These are phyloP conservation scores for Drosophila colorata DNA, from an alignment of 2,888 invertebrate species.

Conservation along the genomic window DNA sequence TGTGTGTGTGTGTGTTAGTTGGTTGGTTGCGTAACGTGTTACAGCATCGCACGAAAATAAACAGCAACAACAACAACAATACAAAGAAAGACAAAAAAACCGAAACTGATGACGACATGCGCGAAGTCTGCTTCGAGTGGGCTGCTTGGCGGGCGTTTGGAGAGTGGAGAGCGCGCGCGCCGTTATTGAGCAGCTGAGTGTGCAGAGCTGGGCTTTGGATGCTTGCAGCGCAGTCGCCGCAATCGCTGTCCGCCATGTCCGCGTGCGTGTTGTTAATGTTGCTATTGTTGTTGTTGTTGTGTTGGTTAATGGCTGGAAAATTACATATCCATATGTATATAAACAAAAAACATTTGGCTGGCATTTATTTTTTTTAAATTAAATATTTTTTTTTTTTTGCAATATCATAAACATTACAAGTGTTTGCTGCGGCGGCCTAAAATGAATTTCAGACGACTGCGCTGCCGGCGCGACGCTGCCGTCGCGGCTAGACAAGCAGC, in stretches of 20 bases:
- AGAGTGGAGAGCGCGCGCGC: slow-evolving; percentile 1
- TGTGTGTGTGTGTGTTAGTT: slow-evolving; percentile 43
- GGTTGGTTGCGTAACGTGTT: slow-evolving; percentile 82
- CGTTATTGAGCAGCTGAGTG: slow-evolving; percentile 39
- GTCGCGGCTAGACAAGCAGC: slow-evolving; percentile 42
- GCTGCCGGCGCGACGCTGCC: slow-evolving; percentile 15
- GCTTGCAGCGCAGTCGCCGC: slow-evolving; percentile 28
- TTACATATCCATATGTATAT: slow-evolving; percentile 44
- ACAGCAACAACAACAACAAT: slow-evolving; percentile 44
- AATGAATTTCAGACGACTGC: slow-evolving; percentile 32
- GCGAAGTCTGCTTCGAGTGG: slow-evolving; percentile 49
- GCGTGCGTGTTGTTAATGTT: slow-evolving; percentile 49
- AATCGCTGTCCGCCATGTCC: slow-evolving; percentile 33
- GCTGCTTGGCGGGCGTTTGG: slow-evolving; percentile 8
- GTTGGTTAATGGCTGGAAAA: slow-evolving; percentile 75
- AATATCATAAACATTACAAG: slow-evolving; percentile 59
- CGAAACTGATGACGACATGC: slow-evolving; percentile 75
- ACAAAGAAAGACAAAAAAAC: slow-evolving; percentile 48
- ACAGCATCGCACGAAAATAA: slow-evolving; percentile 81
- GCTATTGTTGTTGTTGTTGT: slow-evolving; percentile 31
- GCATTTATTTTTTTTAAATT: slow-evolving; percentile 20
- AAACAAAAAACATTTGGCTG: slow-evolving; percentile 38
- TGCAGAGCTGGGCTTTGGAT: slow-evolving; percentile 24
- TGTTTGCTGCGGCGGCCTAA: slow-evolving; percentile 23
- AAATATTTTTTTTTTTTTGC: slow-evolving; percentile 39